Evolutionary conservation across 2,797 vertebrate genomes (phyloP).

Genomic region (Poeciliopsis infans): DNA sequence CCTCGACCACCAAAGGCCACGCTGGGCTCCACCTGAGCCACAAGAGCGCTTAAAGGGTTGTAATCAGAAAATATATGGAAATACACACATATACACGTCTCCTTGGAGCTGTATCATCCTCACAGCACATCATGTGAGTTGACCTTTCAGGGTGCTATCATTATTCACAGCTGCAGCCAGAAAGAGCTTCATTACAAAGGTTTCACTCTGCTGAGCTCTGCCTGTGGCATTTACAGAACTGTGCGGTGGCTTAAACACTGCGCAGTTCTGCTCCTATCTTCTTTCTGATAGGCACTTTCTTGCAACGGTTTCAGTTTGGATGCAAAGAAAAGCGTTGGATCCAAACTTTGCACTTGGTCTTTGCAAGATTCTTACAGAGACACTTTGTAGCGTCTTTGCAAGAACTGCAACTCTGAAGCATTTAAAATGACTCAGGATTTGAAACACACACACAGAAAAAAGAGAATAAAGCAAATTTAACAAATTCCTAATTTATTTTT

Average conservation of each 20-base stretch:
- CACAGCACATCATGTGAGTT: conserved; percentile 22
- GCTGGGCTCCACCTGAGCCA: conserved; percentile 50
- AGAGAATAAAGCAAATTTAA: conserved; percentile 18
- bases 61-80: conserved; percentile 38
- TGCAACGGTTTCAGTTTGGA: neutral
- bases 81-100: conserved; percentile 20
- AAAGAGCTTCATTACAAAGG: neutral
- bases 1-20: conserved; percentile 64
- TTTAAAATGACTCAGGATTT: neutral
- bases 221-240: neutral
- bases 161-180: conserved; percentile 12
- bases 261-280: neutral
- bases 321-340: too few species aligned
- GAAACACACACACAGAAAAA: neutral
- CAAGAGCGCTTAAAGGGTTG: neutral
- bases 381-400: neutral
- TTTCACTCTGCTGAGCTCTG: neutral
- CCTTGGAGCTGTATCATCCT: conserved; percentile 41
- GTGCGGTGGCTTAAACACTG: neutral
- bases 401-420: neutral
- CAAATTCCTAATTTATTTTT: conserved; percentile 77
- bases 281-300: neutral
- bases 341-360: too few species aligned
- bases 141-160: neutral
- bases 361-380: too few species aligned